Conservation (phyloP, 2,888 invertebrate species). For the Ectemnius lituratus region DNA sequence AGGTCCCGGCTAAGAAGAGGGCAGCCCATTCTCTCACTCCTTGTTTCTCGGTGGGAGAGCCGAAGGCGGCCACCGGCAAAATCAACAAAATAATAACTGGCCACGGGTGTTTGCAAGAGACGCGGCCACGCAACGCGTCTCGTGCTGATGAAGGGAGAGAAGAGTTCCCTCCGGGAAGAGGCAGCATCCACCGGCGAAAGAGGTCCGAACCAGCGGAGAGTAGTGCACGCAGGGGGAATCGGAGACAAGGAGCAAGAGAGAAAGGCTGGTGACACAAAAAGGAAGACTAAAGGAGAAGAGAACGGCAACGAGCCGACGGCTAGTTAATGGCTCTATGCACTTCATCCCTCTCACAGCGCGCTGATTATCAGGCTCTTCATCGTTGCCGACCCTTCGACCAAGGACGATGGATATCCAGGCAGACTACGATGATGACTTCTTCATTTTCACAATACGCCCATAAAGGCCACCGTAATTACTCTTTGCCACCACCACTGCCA, state of each 20-base stretch:
- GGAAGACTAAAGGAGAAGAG: conserved; percentile 52
- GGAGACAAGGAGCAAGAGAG: conserved; percentile 7
- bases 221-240: not conserved
- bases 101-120: conserved; percentile 53
- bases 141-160: conserved; percentile 43
- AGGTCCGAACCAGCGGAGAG: too few relatives aligned
- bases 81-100: conserved; percentile 65
- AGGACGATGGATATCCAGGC: conserved; percentile 33
- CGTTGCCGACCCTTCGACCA: conserved; percentile 27
- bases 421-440: conserved; percentile 15
- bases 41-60: conserved; percentile 8
- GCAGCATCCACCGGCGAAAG: too few relatives aligned
- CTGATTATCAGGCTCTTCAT: conserved; percentile 58
- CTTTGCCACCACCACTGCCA: not conserved
- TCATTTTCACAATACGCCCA: conserved; percentile 9
- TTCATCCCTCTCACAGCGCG: conserved; percentile 56
- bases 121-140: conserved; percentile 44
- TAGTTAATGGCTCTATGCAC: conserved; percentile 74
- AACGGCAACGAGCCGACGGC: conserved; percentile 70
- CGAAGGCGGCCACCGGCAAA: conserved; percentile 41
- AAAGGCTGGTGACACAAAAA: conserved; percentile 7
- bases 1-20: conserved; percentile 43
- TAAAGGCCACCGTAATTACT: conserved; percentile 3
- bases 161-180: too few relatives aligned
- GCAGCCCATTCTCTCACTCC: not conserved